Evolutionary conservation across 1,140 invertebrate genomes (phyloP), one percentile per base, ranked within the genome.

Genomic region (Zaprionus gabonicus): DNA sequence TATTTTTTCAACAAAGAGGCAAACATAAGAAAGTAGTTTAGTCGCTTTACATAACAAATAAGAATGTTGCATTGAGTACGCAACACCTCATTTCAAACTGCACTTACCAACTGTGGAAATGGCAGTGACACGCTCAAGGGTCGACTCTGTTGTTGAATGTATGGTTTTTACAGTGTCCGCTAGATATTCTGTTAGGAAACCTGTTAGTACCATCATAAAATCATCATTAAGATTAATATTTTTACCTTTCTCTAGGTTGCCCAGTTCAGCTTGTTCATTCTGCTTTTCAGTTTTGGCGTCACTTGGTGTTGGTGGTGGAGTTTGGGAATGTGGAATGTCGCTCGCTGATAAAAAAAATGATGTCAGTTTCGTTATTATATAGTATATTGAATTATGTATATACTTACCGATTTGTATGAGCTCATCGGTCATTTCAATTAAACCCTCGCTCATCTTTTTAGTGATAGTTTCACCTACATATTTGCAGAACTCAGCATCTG

Each of bases 401-500:
- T 57, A 49, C 58, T 53, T 60, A 93, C 92, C 81, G 59, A 80
- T 75, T 75, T 79, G 76, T 73, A 79, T 86, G 78, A 93, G 83
- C 75, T 92, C 91, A 79, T 93, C 91, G 3, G 76, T 56, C 63
- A 93, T 81, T 78, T 91, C 90, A 76, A 91, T 92, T 62, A 92
- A 78, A 15, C 88, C 92, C 72, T 84, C 92, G 78, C 92, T 93
- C 91, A 93, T 91, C 81, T 93, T 93, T 66, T 92, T 93, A 15
- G 90, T 91, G 23, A 93, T 93, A n/a, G 84, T 92, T 6, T 91
- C 92, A 55, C 91, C 80, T 31, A 93, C 91, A 49, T 91, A 92
- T 71, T 93, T 92, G 71, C 91, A 93, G 71, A 93, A 93, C 51
- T 93, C 92, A 0, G 90, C 92, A 78, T 92, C 91, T 25, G 91